Evolutionary conservation across 2,888 invertebrate genomes (phyloP).

Genomic region (Athripsodes cinereus): DNA sequence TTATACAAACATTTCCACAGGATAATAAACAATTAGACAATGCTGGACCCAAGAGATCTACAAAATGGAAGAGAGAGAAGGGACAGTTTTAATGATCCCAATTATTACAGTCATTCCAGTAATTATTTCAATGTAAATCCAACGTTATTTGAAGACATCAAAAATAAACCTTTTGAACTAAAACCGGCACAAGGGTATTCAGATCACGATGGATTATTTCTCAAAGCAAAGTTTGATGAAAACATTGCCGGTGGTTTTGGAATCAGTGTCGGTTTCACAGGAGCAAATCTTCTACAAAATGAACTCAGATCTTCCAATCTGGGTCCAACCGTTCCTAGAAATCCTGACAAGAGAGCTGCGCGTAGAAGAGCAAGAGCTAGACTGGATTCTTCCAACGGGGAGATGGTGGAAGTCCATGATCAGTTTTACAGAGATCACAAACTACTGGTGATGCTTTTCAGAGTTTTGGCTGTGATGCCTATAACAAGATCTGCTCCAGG

Average conservation of each 20-base stretch:
- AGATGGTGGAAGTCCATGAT: constrained; percentile 56
- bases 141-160: background rate
- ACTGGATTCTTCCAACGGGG: constrained; percentile 52
- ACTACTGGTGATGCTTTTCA: constrained; percentile 54
- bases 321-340: background rate
- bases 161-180: background rate
- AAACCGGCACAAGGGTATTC: background rate
- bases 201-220: background rate
- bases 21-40: background rate
- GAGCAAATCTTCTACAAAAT: constrained; percentile 7
- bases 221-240: background rate
- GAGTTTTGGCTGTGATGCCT: constrained; percentile 62
- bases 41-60: background rate
- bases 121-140: background rate
- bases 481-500: constrained; percentile 52
- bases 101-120: background rate
- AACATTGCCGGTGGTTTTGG: background rate
- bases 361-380: constrained; percentile 39
- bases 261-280: background rate
- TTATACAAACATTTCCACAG: too few relatives aligned
- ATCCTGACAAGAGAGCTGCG: constrained; percentile 24
- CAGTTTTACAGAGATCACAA: constrained; percentile 65
- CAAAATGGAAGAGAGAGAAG: background rate
- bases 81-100: background rate
- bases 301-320: background rate